Evolutionary conservation across 2,797 vertebrate species (phyloP).

Genomic region (Pogonophryne albipinna): DNA sequence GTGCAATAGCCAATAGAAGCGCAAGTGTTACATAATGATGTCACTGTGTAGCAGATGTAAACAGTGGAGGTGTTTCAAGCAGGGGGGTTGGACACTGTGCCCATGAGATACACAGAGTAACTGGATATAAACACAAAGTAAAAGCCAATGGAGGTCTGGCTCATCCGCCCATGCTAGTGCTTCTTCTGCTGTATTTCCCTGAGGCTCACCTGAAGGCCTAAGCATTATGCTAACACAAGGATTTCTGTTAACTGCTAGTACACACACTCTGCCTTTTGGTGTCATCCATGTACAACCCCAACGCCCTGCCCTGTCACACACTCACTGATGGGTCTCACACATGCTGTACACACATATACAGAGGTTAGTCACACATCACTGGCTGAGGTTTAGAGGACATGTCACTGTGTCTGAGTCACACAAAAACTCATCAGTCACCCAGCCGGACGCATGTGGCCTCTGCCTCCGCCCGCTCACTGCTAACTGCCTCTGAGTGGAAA

Average conservation of each 20-base stretch:
- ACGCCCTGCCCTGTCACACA: constrained; percentile 15
- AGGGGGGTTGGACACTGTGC: too few species aligned
- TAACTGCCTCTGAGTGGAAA: constrained; percentile 12
- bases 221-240: constrained; percentile 1
- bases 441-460: constrained; percentile 31
- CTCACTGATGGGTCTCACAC: background rate
- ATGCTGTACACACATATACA: constrained; percentile 23
- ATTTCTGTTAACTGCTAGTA: background rate
- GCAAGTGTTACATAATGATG: too few species aligned
- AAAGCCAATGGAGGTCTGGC: too few species aligned
- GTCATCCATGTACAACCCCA: background rate
- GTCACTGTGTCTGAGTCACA: constrained; percentile 48
- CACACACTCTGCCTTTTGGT: background rate
- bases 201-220: constrained; percentile 19
- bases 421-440: constrained; percentile 52
- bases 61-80: too few species aligned
- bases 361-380: constrained; percentile 47
- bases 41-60: too few species aligned
- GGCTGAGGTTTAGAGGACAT: constrained; percentile 53
- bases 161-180: constrained; percentile 2
- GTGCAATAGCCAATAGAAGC: too few species aligned
- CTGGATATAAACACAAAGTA: too few species aligned
- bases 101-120: too few species aligned
- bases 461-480: constrained; percentile 32
- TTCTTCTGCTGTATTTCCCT: constrained; percentile 10